Conservation (phyloP, 2,113 vertebrate genomes). For the Petroica traversi region DNA sequence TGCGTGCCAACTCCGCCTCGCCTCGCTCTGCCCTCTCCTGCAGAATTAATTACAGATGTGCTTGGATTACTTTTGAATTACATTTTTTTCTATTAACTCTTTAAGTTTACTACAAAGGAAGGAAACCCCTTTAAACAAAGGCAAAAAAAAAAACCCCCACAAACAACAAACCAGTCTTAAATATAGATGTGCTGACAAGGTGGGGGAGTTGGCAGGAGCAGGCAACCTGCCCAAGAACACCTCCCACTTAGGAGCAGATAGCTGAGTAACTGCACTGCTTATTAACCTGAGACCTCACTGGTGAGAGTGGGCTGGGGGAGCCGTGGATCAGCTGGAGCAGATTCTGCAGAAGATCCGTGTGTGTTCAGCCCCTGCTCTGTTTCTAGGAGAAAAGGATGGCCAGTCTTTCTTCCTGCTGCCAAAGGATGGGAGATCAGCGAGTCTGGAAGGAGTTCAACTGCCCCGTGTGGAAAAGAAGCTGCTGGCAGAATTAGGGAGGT, state of each 20-base stretch:
- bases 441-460: background rate
- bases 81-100: conserved; percentile 68
- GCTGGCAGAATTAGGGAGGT: background rate
- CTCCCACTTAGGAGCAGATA: conserved; percentile 20
- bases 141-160: conserved; percentile 2
- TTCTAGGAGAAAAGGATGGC: background rate
- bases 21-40: conserved; percentile 41
- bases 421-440: background rate
- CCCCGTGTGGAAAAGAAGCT: background rate
- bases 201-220: conserved; percentile 29
- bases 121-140: conserved; percentile 62
- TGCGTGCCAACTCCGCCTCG: conserved; percentile 56
- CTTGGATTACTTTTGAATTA: conserved; percentile 64
- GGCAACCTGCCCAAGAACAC: conserved; percentile 48
- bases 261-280: conserved; percentile 67
- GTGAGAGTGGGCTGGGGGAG: background rate
- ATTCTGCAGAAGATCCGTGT: background rate
- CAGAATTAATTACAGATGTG: conserved; percentile 64
- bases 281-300: conserved; percentile 67
- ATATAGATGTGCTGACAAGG: conserved; percentile 43
- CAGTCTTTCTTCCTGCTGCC: background rate
- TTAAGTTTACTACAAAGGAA: conserved; percentile 71
- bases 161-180: conserved; percentile 53
- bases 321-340: background rate
- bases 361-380: background rate